A percentile compares a stretch with the other conserved stretches of the same genome.
Conservation (phyloP, 2,797 vertebrate genomes). For the Sarcophilus harrisii region DNA sequence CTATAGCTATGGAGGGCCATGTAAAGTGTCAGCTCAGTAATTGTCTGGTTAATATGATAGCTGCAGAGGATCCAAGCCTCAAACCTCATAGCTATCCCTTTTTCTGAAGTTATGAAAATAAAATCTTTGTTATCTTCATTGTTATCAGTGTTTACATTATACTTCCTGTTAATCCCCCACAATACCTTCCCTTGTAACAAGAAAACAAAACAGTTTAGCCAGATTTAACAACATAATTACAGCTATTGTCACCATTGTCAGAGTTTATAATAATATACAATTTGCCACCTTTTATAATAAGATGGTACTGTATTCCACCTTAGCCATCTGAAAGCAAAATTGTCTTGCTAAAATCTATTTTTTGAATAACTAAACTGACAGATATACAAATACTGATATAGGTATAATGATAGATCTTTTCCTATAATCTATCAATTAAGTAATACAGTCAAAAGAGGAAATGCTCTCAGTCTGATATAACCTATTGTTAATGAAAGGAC, state of each 20-base stretch:
- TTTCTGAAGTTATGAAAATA: slow-evolving; percentile 33
- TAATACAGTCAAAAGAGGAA: not conserved
- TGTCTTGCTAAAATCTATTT: not conserved
- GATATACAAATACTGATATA: not conserved
- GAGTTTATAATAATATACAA: not conserved
- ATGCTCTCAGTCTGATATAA: not conserved
- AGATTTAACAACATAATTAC: not conserved
- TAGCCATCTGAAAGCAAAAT: not conserved
- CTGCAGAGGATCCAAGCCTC: slow-evolving; percentile 44
- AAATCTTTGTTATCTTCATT: slow-evolving; percentile 32
- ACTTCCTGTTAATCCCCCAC: not conserved
- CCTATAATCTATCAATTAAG: not conserved
- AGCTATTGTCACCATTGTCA: not conserved
- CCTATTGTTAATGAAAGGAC: not conserved
- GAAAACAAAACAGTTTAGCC: not conserved
- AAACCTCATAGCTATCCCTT: slow-evolving; percentile 8
- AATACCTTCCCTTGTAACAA: not conserved
- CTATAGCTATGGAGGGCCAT: not conserved
- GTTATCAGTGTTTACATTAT: not conserved
- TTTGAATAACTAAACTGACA: not conserved
- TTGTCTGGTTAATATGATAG: slow-evolving; percentile 2
- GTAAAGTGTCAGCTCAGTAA: not conserved
- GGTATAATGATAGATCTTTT: not conserved
- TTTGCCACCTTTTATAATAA: not conserved
- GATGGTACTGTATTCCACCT: not conserved